phyloP scores from a whole-genome alignment of 2,797 vertebrate genomes.

The Spatula versicolor region DNA sequence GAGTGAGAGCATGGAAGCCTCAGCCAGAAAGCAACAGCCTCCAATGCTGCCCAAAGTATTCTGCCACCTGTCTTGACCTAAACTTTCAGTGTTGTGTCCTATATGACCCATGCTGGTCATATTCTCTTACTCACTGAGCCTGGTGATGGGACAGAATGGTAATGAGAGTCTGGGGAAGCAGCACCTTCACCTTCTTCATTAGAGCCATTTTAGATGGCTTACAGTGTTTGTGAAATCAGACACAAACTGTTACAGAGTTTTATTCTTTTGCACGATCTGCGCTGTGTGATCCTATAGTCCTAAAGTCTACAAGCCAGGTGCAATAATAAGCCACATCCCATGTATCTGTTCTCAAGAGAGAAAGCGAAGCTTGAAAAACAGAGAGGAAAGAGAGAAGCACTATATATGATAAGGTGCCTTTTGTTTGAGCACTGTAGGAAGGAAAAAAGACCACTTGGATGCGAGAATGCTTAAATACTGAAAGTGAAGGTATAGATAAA shows the following conservation, averaged over 20 bases:
- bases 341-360: neutral
- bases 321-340: neutral
- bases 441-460: neutral
- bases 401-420: neutral
- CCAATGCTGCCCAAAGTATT: neutral
- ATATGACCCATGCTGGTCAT: neutral
- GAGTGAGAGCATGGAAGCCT: neutral
- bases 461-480: neutral
- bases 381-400: neutral
- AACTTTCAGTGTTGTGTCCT: neutral
- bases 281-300: neutral
- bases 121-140: neutral
- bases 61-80: neutral
- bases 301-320: neutral
- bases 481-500: slow-evolving; percentile 6
- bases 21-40: neutral
- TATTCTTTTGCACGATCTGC: slow-evolving; percentile 6
- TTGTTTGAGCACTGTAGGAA: neutral
- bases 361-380: slow-evolving; percentile 3
- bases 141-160: neutral
- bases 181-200: neutral
- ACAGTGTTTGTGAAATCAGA: neutral
- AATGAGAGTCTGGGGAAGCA: neutral
- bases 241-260: neutral
- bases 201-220: neutral